phyloP scores from a whole-genome alignment of 1,140 invertebrate species.

The Aphaenogaster floridana region DNA sequence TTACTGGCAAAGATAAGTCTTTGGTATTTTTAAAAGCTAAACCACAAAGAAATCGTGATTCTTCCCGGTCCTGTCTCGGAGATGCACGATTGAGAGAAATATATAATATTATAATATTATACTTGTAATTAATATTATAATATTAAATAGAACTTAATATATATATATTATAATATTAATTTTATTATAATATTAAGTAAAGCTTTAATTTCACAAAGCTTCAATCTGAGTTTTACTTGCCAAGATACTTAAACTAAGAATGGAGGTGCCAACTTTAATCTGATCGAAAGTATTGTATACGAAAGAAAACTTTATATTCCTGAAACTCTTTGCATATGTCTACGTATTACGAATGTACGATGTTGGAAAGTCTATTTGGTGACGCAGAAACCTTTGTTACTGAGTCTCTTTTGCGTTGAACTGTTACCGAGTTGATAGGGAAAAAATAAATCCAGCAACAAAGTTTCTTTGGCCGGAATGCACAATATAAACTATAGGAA shows the following conservation, averaged over 20 bases:
- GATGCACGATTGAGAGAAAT: background rate
- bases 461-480: background rate
- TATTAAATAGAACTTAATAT: background rate
- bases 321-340: background rate
- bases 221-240: background rate
- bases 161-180: background rate
- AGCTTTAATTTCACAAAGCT: background rate
- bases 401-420: background rate
- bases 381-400: background rate
- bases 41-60: background rate
- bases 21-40: background rate
- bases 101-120: too few species aligned
- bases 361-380: background rate
- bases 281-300: background rate
- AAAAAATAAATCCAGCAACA: background rate
- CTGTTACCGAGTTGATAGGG: background rate
- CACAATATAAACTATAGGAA: background rate
- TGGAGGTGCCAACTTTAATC: background rate
- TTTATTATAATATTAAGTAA: background rate
- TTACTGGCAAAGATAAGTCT: too few species aligned
- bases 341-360: background rate
- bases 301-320: background rate
- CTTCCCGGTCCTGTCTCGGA: background rate
- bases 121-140: background rate
- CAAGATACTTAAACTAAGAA: background rate